A percentile compares a stretch with the other conserved stretches of the same genome.
phyloP scores from a whole-genome alignment of 2,113 vertebrate species.

The Hystrix brachyura region DNA sequence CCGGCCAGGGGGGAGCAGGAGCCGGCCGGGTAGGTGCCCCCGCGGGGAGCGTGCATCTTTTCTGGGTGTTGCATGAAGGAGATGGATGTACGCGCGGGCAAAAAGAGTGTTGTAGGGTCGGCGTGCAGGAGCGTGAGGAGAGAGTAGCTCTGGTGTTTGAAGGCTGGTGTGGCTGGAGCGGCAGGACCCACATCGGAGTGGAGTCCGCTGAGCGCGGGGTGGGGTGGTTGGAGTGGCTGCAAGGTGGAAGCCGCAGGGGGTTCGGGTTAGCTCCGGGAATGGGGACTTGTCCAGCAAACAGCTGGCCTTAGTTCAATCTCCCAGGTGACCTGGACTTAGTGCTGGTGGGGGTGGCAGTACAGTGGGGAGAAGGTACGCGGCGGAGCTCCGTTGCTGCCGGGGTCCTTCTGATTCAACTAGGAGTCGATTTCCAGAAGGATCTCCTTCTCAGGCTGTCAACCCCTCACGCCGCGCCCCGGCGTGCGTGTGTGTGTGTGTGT shows the following conservation, averaged over 20 bases:
- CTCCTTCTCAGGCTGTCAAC: background rate
- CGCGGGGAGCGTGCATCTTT: background rate
- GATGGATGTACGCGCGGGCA: background rate
- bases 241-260: slow-evolving; percentile 1
- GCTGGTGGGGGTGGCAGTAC: background rate
- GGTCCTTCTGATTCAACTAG: background rate
- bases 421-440: slow-evolving; percentile 32
- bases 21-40: slow-evolving; percentile 60
- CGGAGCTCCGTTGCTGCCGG: background rate
- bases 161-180: background rate
- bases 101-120: slow-evolving; percentile 5
- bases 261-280: background rate
- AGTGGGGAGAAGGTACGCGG: background rate
- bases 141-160: background rate
- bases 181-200: background rate
- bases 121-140: background rate
- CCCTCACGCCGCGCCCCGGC: background rate
- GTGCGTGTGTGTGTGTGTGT: background rate
- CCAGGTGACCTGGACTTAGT: background rate
- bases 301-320: slow-evolving; percentile 22
- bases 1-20: slow-evolving; percentile 56
- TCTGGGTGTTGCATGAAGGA: background rate
- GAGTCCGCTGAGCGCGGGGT: background rate
- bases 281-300: background rate
- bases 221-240: background rate